Conservation (phyloP, 1,140 invertebrate species). For the Theocolax elegans region DNA sequence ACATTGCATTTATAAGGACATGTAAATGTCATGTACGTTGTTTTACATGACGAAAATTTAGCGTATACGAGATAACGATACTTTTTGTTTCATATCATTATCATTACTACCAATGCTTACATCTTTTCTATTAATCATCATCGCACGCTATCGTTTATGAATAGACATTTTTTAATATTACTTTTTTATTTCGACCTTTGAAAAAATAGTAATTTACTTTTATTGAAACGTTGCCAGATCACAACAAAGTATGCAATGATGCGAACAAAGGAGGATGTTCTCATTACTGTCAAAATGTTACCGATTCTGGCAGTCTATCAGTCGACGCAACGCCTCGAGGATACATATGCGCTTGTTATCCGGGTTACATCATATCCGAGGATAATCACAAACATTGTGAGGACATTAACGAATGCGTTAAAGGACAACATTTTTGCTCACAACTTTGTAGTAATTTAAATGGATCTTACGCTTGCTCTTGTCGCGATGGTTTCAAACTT, state of each 20-base stretch:
- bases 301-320: constrained; percentile 65
- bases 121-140: no score
- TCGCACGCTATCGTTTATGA: no score
- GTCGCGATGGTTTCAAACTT: constrained; percentile 83
- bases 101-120: no score
- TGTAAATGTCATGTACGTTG: no score
- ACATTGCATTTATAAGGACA: no score
- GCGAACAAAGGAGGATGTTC: constrained; percentile 88
- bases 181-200: no score
- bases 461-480: constrained; percentile 89
- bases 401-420: constrained; percentile 92
- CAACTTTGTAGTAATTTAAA: constrained; percentile 94
- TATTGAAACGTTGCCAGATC: constrained; percentile 64
- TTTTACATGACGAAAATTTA: no score
- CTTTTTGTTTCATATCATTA: no score
- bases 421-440: constrained; percentile 87
- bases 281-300: constrained; percentile 89
- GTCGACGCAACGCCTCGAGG: constrained; percentile 67
- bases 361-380: constrained; percentile 84
- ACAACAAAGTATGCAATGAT: constrained; percentile 78
- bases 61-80: no score
- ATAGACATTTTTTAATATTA: no score
- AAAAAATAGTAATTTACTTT: constrained; percentile 3
- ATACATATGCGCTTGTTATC: constrained; percentile 89
- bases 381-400: constrained; percentile 82